Evolutionary conservation across 2,888 invertebrate genomes (phyloP).

Genomic region (Ophioninae sp.): DNA sequence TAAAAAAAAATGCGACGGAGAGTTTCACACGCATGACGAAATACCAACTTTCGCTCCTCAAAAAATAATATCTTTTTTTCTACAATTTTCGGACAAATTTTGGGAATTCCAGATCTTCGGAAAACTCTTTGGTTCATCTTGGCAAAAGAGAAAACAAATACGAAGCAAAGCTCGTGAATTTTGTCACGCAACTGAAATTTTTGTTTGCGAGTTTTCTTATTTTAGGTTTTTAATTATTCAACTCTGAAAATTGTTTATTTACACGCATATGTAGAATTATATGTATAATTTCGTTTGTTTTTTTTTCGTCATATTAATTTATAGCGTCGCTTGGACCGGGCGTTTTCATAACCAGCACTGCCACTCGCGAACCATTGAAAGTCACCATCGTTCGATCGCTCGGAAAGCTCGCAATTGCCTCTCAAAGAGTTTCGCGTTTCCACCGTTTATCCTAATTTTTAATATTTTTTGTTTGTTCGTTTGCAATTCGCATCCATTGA

Average conservation of each 20-base stretch:
- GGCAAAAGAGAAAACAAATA: background rate
- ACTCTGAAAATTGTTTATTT: conserved; percentile 50
- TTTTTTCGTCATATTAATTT: conserved; percentile 64
- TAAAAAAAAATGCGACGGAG: conserved; percentile 17
- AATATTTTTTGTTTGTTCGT: background rate
- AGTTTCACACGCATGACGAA: conserved; percentile 45
- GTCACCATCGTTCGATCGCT: conserved; percentile 73
- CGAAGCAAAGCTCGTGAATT: conserved; percentile 9
- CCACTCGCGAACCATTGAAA: conserved; percentile 76
- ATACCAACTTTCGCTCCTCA: conserved; percentile 9
- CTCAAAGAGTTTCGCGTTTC: conserved; percentile 31
- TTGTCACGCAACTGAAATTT: conserved; percentile 43
- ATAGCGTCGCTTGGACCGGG: conserved; percentile 77
- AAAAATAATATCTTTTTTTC: conserved; percentile 3
- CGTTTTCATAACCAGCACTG: conserved; percentile 79
- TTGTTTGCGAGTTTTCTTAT: conserved; percentile 36
- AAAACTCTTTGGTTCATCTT: background rate
- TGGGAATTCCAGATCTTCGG: background rate
- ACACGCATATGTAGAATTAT: conserved; percentile 68
- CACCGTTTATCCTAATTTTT: background rate
- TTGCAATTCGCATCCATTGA: conserved; percentile 33
- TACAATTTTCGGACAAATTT: background rate
- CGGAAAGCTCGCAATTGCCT: conserved; percentile 46
- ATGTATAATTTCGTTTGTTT: conserved; percentile 63
- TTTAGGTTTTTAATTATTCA: background rate